Percentiles rank a stretch among this genome's conserved stretches.
Evolutionary conservation across 2,113 vertebrate genomes (phyloP).

Genomic region (Climacteris rufus): DNA sequence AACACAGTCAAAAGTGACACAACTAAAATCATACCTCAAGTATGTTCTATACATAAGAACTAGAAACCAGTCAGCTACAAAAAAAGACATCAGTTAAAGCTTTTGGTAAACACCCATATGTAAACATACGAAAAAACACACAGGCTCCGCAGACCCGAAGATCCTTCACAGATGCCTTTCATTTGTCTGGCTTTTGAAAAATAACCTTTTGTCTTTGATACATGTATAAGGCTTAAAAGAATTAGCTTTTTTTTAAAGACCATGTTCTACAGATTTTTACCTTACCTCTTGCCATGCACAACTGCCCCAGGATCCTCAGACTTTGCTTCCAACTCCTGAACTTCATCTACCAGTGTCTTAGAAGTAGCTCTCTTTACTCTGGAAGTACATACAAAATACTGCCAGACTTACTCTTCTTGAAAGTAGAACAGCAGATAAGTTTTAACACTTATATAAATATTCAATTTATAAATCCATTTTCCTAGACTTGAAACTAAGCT

Average conservation of each 20-base stretch:
- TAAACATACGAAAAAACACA: not conserved
- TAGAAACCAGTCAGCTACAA: not conserved
- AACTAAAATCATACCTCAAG: not conserved
- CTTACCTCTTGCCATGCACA: constrained; percentile 94
- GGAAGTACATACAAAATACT: constrained; percentile 19
- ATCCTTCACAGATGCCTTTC: not conserved
- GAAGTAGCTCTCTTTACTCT: constrained; percentile 91
- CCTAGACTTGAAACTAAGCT: not conserved
- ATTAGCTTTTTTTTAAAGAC: not conserved
- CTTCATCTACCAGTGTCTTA: constrained; percentile 96
- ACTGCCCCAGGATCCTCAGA: constrained; percentile 94
- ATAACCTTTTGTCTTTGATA: not conserved
- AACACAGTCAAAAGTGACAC: not conserved
- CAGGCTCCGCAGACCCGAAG: not conserved
- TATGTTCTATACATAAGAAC: not conserved
- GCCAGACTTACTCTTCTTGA: not conserved
- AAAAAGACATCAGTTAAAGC: not conserved
- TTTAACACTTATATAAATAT: not conserved
- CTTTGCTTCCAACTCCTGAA: constrained; percentile 95
- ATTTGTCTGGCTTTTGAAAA: not conserved
- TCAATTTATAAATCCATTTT: not conserved
- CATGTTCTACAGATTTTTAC: not conserved
- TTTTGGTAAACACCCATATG: not conserved
- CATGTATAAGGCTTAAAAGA: not conserved
- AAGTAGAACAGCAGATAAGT: not conserved